Conservation (phyloP, 2,888 invertebrate species). For the Melitaea athalia region DNA sequence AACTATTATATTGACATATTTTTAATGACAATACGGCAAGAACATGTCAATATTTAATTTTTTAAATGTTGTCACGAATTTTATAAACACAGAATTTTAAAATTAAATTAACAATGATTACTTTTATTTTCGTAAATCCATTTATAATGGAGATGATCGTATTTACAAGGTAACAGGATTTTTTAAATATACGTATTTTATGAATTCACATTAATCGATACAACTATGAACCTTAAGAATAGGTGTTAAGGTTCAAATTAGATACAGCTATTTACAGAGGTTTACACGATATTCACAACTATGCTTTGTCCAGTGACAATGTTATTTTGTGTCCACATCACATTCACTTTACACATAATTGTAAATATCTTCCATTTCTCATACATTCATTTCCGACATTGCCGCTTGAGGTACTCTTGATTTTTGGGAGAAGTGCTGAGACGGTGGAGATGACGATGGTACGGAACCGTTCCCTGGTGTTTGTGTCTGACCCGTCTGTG, state of each 20-base stretch:
- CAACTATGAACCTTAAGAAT: slow-evolving; percentile 53
- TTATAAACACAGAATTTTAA: neutral
- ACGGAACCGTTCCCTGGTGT: slow-evolving; percentile 71
- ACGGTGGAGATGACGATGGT: slow-evolving; percentile 72
- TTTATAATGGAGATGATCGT: slow-evolving; percentile 49
- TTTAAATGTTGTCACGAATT: slow-evolving; percentile 9
- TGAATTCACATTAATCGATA: slow-evolving; percentile 29
- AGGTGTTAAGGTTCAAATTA: slow-evolving; percentile 53
- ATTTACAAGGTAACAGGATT: slow-evolving; percentile 44
- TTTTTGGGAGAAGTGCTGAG: slow-evolving; percentile 76
- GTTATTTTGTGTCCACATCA: slow-evolving; percentile 52
- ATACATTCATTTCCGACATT: slow-evolving; percentile 95
- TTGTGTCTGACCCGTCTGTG: slow-evolving; percentile 72
- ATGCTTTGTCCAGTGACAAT: slow-evolving; percentile 65
- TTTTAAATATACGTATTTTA: slow-evolving; percentile 33
- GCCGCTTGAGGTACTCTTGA: slow-evolving; percentile 89
- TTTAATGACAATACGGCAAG: slow-evolving; percentile 58
- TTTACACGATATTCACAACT: slow-evolving; percentile 75
- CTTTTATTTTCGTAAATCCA: slow-evolving; percentile 41
- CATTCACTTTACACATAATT: slow-evolving; percentile 79
- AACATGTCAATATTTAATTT: slow-evolving; percentile 26
- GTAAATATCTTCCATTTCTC: slow-evolving; percentile 85
- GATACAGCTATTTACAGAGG: slow-evolving; percentile 57
- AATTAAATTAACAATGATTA: slow-evolving; percentile 22
- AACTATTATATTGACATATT: slow-evolving; percentile 72